Evolutionary conservation across 2,888 invertebrate genomes (phyloP).

Genomic region (Ommatoiulus sabulosus): DNA sequence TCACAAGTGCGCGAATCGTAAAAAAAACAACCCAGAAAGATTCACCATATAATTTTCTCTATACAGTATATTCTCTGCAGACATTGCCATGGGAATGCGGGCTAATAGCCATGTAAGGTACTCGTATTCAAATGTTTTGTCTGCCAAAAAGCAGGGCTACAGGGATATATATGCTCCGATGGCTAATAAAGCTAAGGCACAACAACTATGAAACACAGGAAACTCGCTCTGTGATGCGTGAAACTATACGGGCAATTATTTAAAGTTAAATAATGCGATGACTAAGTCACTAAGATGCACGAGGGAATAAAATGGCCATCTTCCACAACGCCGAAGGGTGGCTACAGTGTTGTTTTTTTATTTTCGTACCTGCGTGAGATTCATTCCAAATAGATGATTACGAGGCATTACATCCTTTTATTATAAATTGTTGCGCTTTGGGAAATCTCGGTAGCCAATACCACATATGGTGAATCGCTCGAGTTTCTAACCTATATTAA

Average conservation of each 20-base stretch:
- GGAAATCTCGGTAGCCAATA: background rate
- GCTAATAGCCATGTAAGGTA: background rate
- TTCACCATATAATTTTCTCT: background rate
- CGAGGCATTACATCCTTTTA: background rate
- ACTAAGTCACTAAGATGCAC: background rate
- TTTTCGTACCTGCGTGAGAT: too few species aligned
- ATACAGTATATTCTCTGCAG: background rate
- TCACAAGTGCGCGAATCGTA: background rate
- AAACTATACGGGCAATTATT: background rate
- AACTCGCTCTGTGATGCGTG: background rate
- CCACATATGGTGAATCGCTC: background rate
- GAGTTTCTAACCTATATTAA: background rate
- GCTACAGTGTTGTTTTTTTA: background rate
- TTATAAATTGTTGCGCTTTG: background rate
- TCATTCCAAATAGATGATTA: too few species aligned
- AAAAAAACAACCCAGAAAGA: background rate
- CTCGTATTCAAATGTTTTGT: background rate
- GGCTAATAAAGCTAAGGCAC: conserved; percentile 4
- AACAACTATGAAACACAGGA: background rate
- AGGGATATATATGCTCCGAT: background rate
- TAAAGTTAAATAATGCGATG: background rate
- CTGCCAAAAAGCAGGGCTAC: background rate
- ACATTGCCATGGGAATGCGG: background rate
- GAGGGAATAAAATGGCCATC: background rate
- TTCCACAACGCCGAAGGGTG: background rate